Evolutionary conservation across 1,140 invertebrate species (phyloP).

Genomic region (Sitophilus oryzae): DNA sequence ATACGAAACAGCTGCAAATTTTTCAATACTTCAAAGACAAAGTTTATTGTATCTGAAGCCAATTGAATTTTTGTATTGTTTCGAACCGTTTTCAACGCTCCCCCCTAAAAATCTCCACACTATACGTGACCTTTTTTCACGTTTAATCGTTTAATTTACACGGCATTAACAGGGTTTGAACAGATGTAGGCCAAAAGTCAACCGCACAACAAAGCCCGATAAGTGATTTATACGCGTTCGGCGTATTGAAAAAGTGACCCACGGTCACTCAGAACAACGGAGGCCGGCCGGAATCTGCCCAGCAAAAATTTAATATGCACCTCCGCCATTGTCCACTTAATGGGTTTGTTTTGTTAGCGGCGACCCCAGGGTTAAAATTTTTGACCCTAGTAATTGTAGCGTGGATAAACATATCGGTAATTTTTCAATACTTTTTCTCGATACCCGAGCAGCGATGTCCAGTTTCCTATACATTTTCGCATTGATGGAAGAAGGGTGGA

Average conservation of each 20-base stretch:
- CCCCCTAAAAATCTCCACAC: constrained; percentile 12
- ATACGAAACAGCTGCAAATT: too few species aligned
- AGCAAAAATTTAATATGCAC: constrained; percentile 38
- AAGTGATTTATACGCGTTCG: constrained; percentile 42
- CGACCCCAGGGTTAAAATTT: constrained; percentile 42
- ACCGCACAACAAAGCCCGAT: constrained; percentile 40
- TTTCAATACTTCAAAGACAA: too few species aligned
- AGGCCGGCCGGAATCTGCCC: constrained; percentile 33
- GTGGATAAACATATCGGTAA: constrained; percentile 41
- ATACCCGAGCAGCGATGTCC: background rate
- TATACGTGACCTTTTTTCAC: background rate
- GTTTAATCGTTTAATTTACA: constrained; percentile 23
- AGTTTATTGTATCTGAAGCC: too few species aligned
- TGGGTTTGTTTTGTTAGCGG: constrained; percentile 31
- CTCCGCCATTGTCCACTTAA: constrained; percentile 31
- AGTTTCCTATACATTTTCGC: constrained; percentile 4
- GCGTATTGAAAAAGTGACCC: constrained; percentile 43
- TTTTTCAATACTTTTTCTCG: constrained; percentile 40
- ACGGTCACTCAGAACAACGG: constrained; percentile 36
- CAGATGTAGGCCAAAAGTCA: constrained; percentile 46
- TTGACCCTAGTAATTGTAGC: constrained; percentile 42
- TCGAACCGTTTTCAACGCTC: constrained; percentile 1
- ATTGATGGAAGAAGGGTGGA: constrained; percentile 9
- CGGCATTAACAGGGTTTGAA: constrained; percentile 35
- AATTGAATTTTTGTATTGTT: too few species aligned